Conservation (phyloP, 2,113 vertebrate species). For the Prietella phreatophila region DNA sequence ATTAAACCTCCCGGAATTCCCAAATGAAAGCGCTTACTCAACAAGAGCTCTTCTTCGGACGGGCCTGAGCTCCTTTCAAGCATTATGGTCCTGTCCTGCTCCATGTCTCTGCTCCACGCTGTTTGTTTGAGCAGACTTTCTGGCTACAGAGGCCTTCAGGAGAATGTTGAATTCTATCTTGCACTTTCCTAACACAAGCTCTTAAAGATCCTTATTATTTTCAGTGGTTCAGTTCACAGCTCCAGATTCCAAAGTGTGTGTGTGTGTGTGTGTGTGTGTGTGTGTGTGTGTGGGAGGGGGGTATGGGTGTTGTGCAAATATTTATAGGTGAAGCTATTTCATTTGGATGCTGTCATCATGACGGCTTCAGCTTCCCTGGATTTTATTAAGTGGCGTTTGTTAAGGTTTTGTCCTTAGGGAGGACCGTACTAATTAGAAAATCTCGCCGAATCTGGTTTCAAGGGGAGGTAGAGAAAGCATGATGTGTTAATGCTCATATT, state of each 20-base stretch:
- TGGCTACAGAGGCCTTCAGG: slow-evolving; percentile 23
- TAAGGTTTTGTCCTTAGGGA: slow-evolving; percentile 16
- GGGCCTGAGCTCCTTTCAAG: background rate
- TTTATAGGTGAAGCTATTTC: slow-evolving; percentile 44
- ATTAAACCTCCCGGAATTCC: slow-evolving; percentile 4
- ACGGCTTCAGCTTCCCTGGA: slow-evolving; percentile 18
- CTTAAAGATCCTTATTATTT: slow-evolving; percentile 38
- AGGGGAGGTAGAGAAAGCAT: background rate
- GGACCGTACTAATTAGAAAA: slow-evolving; percentile 9
- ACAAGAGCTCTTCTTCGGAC: background rate
- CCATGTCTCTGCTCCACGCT: background rate
- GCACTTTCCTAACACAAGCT: background rate
- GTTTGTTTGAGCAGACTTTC: slow-evolving; percentile 30
- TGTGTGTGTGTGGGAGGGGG: too few species aligned
- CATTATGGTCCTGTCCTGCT: background rate
- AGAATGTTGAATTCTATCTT: slow-evolving; percentile 22
- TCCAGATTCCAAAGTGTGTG: slow-evolving; percentile 1
- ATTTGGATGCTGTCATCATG: slow-evolving; percentile 39
- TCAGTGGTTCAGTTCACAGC: slow-evolving; percentile 9
- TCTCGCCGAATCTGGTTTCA: slow-evolving; percentile 14
- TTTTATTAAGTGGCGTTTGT: slow-evolving; percentile 21
- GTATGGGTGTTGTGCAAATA: slow-evolving; percentile 24
- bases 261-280: too few species aligned
- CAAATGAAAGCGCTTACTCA: slow-evolving; percentile 7
- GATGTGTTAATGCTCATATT: slow-evolving; percentile 26